Evolutionary conservation across 2,797 vertebrate species (phyloP).

Genomic region (Synaphobranchus kaupii): DNA sequence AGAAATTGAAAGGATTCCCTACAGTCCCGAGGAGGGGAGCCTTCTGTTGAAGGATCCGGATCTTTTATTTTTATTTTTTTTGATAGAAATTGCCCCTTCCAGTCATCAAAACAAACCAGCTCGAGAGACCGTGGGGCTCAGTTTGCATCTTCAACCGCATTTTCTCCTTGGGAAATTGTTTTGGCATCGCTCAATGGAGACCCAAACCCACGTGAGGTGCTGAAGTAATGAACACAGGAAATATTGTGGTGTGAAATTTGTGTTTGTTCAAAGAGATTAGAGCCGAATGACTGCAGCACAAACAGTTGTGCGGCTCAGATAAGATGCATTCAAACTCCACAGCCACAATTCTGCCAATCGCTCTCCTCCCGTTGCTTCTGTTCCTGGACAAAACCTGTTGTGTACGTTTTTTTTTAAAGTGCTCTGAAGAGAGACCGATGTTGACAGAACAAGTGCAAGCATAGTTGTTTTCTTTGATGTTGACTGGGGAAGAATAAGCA

Average conservation of each 20-base stretch:
- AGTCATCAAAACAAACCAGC: neutral
- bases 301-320: slow-evolving; percentile 51
- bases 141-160: neutral
- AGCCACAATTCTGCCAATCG: slow-evolving; percentile 54
- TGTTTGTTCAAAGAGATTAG: slow-evolving; percentile 22
- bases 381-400: slow-evolving; percentile 54
- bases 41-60: slow-evolving; percentile 17
- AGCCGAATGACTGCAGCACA: slow-evolving; percentile 35
- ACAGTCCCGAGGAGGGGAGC: neutral
- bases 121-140: neutral
- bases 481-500: slow-evolving; percentile 42
- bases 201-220: slow-evolving; percentile 22
- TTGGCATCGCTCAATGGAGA: slow-evolving; percentile 13
- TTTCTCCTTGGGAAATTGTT: slow-evolving; percentile 33
- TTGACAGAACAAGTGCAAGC: slow-evolving; percentile 43
- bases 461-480: slow-evolving; percentile 45
- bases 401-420: slow-evolving; percentile 59
- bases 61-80: neutral
- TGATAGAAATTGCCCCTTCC: slow-evolving; percentile 37
- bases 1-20: slow-evolving; percentile 27
- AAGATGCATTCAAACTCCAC: slow-evolving; percentile 59
- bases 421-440: slow-evolving; percentile 55
- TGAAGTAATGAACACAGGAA: slow-evolving; percentile 21
- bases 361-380: slow-evolving; percentile 54
- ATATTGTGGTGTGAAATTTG: slow-evolving; percentile 41